Conservation (phyloP, 1,140 invertebrate species). For the Choristoneura fumiferana region DNA sequence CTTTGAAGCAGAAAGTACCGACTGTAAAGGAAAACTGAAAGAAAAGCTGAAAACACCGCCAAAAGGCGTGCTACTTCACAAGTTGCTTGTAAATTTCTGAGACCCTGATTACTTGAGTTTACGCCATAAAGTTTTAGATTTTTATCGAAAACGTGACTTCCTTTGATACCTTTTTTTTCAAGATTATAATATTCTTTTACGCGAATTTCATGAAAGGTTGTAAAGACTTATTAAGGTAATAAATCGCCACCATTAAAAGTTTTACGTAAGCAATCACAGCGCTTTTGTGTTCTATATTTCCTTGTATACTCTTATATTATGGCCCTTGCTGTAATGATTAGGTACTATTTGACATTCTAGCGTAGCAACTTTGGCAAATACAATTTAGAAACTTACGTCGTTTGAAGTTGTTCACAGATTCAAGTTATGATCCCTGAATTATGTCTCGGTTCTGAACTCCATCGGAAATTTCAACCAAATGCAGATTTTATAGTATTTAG, state of each 20-base stretch:
- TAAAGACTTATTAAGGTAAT: neutral
- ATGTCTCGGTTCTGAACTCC: neutral
- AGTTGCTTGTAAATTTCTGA: neutral
- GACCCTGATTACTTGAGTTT: neutral
- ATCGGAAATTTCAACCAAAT: neutral
- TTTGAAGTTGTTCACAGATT: slow-evolving; percentile 3
- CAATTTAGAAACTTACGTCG: neutral
- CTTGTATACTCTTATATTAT: neutral
- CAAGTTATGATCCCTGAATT: neutral
- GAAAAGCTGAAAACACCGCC: slow-evolving; percentile 22
- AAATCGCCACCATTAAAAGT: neutral
- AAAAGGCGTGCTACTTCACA: slow-evolving; percentile 23
- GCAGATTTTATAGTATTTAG: slow-evolving; percentile 4
- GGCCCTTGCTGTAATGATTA: neutral
- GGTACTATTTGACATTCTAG: neutral
- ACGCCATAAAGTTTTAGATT: slow-evolving; percentile 5
- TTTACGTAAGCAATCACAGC: neutral
- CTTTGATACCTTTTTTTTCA: neutral
- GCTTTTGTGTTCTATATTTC: neutral
- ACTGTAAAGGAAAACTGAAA: slow-evolving; percentile 25
- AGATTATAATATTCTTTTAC: neutral
- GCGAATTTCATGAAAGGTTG: slow-evolving; percentile 2
- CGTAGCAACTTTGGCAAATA: neutral
- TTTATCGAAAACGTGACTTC: slow-evolving; percentile 5
- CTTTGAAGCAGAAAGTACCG: slow-evolving; percentile 26